Conservation (phyloP, 1,140 invertebrate species). For the Pseudachorutes palmiensis region DNA sequence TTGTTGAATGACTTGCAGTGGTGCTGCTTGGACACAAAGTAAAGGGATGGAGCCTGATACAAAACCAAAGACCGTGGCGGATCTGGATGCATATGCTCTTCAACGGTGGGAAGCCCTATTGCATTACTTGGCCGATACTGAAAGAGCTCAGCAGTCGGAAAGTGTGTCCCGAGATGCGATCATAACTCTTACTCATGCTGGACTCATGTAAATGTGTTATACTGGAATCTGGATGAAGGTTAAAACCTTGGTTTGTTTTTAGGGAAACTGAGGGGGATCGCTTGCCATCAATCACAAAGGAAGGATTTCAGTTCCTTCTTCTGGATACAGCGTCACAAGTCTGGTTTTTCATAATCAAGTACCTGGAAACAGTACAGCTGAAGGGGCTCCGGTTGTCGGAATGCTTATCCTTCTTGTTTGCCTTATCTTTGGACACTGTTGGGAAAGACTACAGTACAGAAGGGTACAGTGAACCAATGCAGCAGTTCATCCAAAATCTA, state of each 20-base stretch:
- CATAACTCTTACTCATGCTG: slow-evolving; percentile 79
- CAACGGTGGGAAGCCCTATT: slow-evolving; percentile 94
- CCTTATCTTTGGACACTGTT: slow-evolving; percentile 89
- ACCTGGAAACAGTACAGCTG: slow-evolving; percentile 81
- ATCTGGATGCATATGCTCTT: slow-evolving; percentile 84
- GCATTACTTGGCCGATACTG: slow-evolving; percentile 80
- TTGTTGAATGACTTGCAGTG: no score
- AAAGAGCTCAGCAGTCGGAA: slow-evolving; percentile 57
- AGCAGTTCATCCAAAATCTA: slow-evolving; percentile 87
- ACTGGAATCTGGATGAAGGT: neutral
- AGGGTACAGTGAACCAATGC: slow-evolving; percentile 77
- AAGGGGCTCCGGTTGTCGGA: slow-evolving; percentile 77
- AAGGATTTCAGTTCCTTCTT: slow-evolving; percentile 91
- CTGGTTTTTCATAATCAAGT: slow-evolving; percentile 95
- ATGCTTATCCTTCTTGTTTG: slow-evolving; percentile 88
- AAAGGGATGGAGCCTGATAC: slow-evolving; percentile 75
- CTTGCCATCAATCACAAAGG: slow-evolving; percentile 76
- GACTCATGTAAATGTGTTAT: slow-evolving; percentile 65
- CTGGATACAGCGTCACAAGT: slow-evolving; percentile 82
- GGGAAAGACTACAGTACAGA: slow-evolving; percentile 96
- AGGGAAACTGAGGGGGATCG: slow-evolving; percentile 67
- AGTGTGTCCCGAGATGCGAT: slow-evolving; percentile 89
- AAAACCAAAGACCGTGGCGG: slow-evolving; percentile 76
- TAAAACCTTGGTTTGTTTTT: slow-evolving; percentile 17
- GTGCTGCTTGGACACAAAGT: slow-evolving; percentile 77